Base-by-base conservation (phyloP, 2,888 invertebrate genomes). In the Tricholauxania praeusta region DNA sequence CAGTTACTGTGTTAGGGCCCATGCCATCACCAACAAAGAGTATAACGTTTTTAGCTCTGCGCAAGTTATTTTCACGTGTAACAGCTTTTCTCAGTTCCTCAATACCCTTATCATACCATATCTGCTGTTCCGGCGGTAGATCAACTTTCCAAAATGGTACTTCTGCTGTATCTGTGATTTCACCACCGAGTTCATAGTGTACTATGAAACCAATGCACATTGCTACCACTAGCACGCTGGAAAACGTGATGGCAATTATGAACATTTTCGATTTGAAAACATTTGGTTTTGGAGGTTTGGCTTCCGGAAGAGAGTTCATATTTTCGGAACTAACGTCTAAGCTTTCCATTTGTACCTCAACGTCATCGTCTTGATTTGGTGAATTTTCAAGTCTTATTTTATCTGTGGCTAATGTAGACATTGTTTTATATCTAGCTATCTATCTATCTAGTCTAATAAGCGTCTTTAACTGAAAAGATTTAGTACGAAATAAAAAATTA, bases 1-100 rank as follows among this genome's bases (percentile, higher is more conserved):
- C 93, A 0, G 96, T 94, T 63, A 94, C 90, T 0, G 96, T 96
- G 76, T 94, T 92, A 0, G 93, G 90, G 0, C 96, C 96, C 96
- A 97, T 96, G 4, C 97, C 97, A 83, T 97, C 97, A 0, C 96
- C 97, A 5, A 97, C 88, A 83, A 96, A 96, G 0, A 97, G 80
- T 66, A 97, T 93, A 1, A 96, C 92, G 84, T 96, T 97, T 85
- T 92, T 94, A 0, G 96, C 96, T 0, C 87, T 85, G 6, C 89
- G 89, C 15, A 87, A 85, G 80, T 93, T 93, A 83, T 88, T 89
- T 80, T 89, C 88, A 2, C 91, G 86, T 17, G 88, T 85, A 1
- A 93, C 84, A 0, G 93, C 91, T 65, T 89, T 89, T 53, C 90
- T 87, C 1, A 91, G 80, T 75, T 91, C 91, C 0, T 84, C 80